phyloP scores from a whole-genome alignment of 2,797 vertebrate genomes.

The Thalassophryne amazonica region DNA sequence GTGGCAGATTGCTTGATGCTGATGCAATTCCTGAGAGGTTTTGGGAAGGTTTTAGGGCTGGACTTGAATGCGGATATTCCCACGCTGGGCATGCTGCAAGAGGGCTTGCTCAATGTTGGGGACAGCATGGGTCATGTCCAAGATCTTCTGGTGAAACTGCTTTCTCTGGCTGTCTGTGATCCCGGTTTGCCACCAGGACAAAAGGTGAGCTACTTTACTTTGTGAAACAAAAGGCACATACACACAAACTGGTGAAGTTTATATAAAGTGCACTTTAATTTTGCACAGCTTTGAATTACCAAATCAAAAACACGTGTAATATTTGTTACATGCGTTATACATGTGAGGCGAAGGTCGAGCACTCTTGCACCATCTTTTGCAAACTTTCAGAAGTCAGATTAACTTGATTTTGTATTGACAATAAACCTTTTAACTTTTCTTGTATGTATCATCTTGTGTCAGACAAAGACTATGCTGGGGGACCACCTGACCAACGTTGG shows the following conservation, averaged over 20 bases:
- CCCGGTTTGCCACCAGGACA: constrained; percentile 93
- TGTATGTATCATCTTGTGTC: constrained; percentile 23
- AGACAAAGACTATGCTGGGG: constrained; percentile 96
- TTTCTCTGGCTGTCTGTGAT: constrained; percentile 94
- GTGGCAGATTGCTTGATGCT: constrained; percentile 98
- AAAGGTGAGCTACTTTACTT: constrained; percentile 80
- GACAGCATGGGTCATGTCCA: constrained; percentile 97
- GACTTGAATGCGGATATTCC: constrained; percentile 89
- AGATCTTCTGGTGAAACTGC: constrained; percentile 93
- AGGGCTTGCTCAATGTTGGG: constrained; percentile 93
- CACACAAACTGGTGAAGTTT: no score
- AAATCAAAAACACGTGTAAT: no score
- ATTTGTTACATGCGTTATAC: no score
- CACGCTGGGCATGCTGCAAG: constrained; percentile 90
- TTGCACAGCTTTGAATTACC: no score
- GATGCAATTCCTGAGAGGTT: constrained; percentile 95
- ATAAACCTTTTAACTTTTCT: neutral
- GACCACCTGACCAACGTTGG: constrained; percentile 95
- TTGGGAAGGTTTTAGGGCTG: constrained; percentile 94
- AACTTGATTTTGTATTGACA: neutral
- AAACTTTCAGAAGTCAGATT: neutral
- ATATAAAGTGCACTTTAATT: no score
- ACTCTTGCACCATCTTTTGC: no score
- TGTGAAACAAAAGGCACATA: no score
- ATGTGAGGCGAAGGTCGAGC: no score